Base-by-base conservation (phyloP, 2,888 invertebrate species). In the Dicranocentrus wangi region DNA sequence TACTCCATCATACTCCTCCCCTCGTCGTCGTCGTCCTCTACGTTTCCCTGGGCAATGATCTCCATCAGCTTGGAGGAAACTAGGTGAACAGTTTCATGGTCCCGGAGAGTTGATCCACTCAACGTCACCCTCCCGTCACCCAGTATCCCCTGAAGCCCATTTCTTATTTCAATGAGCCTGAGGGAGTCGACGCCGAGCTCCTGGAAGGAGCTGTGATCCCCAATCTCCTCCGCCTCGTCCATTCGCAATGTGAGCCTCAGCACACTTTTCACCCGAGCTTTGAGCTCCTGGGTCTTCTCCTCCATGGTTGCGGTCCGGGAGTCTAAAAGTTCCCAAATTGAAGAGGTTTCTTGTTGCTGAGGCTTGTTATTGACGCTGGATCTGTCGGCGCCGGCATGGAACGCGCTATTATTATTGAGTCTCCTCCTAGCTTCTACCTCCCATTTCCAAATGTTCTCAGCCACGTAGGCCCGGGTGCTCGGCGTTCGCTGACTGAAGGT, bases 101-200 rank as follows among this genome's bases (percentile, higher is more conserved):
- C n/a, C n/a, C n/a, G n/a, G n/a, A n/a, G n/a, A n/a, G n/a, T n/a
- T n/a, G n/a, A n/a, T n/a, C n/a, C n/a, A n/a, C n/a, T n/a, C n/a
- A n/a, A n/a, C n/a, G 17, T 17, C 28, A 13, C 0, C n/a, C n/a
- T n/a, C 27, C 17, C 1, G 51, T 2, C 0, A 79, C 27, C 15
- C 51, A 43, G 32, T 10, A 68, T 7, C 1, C 17, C 28, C 19
- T 68, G 51, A 0, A 68, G 8, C 0, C 19, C 13, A n/a, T 71
- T 71, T 19, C 23, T 25, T 15, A 71, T 60, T 25, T 71, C 71
- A 1, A 71, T 19, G 25, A 28, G 47, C 81, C 75, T 81, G 28
- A 81, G 28, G 0, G 75, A 75, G 47, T 81, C 81, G 39, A 81
- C 61, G 0, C 83, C 83, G 61, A 83, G 71, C 13, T 80, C 66